Conservation (phyloP, 2,113 vertebrate genomes). For the Todiramphus chloris region DNA sequence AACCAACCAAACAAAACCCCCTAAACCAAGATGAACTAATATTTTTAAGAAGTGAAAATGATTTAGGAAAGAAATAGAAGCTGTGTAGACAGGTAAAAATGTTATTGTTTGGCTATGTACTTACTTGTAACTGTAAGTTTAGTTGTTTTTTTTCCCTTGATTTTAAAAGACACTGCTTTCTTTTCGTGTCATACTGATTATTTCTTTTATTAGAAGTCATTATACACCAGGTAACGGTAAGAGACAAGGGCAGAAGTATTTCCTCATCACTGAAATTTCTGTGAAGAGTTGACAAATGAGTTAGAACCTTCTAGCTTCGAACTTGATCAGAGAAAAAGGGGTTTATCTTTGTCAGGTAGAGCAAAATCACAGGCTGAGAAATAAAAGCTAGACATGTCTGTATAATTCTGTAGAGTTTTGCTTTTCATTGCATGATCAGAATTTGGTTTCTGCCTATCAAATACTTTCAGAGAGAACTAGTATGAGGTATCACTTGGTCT, state of each 20-base stretch:
- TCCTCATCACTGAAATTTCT: neutral
- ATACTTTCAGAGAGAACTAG: neutral
- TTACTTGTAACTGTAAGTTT: neutral
- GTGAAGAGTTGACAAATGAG: neutral
- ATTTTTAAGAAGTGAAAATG: neutral
- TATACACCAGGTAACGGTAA: neutral
- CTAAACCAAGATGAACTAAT: neutral
- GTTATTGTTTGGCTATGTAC: neutral
- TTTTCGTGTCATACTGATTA: neutral
- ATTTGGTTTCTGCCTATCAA: neutral
- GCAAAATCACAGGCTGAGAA: neutral
- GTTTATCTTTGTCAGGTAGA: neutral
- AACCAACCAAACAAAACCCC: accelerated
- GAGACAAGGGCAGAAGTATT: neutral
- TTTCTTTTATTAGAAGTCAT: neutral
- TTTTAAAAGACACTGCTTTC: neutral
- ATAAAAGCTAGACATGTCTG: neutral
- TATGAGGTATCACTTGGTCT: neutral
- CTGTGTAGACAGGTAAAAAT: neutral
- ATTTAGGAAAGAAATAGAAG: neutral
- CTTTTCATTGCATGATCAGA: neutral
- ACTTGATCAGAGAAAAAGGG: accelerated
- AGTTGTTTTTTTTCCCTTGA: accelerated
- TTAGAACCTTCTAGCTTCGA: neutral
- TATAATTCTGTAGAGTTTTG: neutral